phyloP scores from a whole-genome alignment of 2,113 vertebrate species.

The Rhineura floridana region DNA sequence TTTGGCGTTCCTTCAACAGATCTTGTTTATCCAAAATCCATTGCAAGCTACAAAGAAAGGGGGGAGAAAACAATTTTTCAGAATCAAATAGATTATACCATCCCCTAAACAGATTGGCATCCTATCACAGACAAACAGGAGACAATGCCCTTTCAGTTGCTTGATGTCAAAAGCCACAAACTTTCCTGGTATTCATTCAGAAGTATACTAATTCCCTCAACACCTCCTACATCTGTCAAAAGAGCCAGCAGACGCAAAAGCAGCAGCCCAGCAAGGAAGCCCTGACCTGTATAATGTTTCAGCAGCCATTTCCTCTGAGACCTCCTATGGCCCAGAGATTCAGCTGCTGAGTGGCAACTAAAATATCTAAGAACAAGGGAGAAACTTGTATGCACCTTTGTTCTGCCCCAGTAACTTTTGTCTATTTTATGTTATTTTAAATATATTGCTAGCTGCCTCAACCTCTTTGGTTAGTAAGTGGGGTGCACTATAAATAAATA shows the following conservation, averaged over 20 bases:
- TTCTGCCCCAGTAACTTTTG: not conserved
- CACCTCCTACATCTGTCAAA: not conserved
- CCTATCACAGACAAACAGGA: not conserved
- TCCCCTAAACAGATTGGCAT: not conserved
- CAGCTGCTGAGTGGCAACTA: not conserved
- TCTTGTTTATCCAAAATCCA: constrained; percentile 99
- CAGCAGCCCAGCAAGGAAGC: not conserved
- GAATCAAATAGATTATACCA: not conserved
- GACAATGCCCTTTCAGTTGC: not conserved
- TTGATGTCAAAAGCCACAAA: not conserved
- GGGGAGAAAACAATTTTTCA: constrained; percentile 57
- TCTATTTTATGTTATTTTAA: not conserved
- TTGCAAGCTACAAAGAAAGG: constrained; percentile 84
- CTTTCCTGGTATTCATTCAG: not conserved
- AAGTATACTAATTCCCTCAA: not conserved
- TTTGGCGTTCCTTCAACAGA: constrained; percentile 96
- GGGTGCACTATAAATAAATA: not conserved
- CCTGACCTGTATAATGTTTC: not conserved
- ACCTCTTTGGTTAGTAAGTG: not conserved
- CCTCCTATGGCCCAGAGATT: not conserved
- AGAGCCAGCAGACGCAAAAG: not conserved
- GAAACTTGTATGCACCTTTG: not conserved
- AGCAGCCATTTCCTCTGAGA: not conserved
- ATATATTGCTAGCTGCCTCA: not conserved
- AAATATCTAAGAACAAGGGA: not conserved